These are phyloP conservation scores for Nomada ferruginata DNA, from an alignment of 2,888 invertebrate species.

Conservation along the genomic window DNA sequence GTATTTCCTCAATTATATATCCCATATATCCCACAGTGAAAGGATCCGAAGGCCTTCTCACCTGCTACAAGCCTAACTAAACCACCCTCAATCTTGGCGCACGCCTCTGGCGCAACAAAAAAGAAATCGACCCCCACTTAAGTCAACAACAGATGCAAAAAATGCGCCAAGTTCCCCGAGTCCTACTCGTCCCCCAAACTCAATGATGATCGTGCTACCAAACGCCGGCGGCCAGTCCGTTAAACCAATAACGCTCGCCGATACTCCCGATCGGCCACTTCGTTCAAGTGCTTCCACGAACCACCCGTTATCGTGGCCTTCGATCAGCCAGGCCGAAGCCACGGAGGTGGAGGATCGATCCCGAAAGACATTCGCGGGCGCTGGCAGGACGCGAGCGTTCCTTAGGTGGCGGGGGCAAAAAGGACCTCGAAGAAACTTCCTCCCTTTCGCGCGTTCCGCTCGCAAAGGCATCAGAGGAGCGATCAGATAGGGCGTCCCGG, in stretches of 20 bases:
- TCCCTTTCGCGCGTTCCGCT: constrained; percentile 64
- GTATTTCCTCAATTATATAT: too few species aligned
- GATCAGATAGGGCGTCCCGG: constrained; percentile 79
- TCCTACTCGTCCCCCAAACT: background rate
- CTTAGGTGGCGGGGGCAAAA: constrained; percentile 39
- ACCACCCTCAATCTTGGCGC: too few species aligned
- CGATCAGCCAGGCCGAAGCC: constrained; percentile 46
- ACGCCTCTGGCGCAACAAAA: too few species aligned
- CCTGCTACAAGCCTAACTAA: too few species aligned
- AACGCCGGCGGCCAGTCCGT: constrained; percentile 3
- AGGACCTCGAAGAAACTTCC: constrained; percentile 61
- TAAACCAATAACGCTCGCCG: constrained; percentile 31
- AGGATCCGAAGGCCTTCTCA: too few species aligned
- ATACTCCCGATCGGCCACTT: constrained; percentile 19
- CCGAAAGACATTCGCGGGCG: constrained; percentile 34
- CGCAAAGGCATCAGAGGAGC: constrained; percentile 74
- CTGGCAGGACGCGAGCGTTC: constrained; percentile 16
- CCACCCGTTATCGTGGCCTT: constrained; percentile 50
- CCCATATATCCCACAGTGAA: too few species aligned
- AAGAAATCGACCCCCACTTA: background rate
- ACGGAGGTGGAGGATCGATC: constrained; percentile 53
- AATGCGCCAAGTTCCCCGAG: too few species aligned
- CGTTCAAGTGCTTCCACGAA: constrained; percentile 48
- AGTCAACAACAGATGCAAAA: background rate
- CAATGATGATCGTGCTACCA: background rate